Evolutionary conservation across 2,888 invertebrate genomes (phyloP).

Genomic region (Panopea generosa): DNA sequence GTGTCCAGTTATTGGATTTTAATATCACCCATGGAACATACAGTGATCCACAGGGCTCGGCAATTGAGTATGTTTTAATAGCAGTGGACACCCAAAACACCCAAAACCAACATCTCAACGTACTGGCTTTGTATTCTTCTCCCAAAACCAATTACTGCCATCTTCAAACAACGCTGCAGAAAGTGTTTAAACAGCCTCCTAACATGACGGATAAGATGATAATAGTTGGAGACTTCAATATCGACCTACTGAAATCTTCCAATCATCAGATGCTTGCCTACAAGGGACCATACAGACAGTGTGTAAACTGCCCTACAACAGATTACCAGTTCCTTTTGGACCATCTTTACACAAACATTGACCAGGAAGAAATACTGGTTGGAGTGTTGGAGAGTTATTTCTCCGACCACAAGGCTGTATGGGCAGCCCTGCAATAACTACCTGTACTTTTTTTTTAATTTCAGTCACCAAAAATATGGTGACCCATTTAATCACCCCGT

Average conservation of each 20-base stretch:
- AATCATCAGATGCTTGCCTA: neutral
- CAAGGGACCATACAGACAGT: too few relatives aligned
- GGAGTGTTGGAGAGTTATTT: neutral
- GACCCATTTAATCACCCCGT: too few relatives aligned
- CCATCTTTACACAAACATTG: neutral
- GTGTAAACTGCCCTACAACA: neutral
- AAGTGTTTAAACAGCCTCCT: neutral
- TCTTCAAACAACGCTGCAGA: neutral
- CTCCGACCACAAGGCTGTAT: neutral
- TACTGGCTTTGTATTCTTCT: slow-evolving; percentile 10
- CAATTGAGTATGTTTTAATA: neutral
- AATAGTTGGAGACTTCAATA: slow-evolving; percentile 12
- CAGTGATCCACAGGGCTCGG: too few relatives aligned
- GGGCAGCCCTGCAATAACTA: too few relatives aligned
- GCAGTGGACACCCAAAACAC: neutral
- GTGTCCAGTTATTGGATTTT: too few relatives aligned
- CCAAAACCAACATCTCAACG: too few relatives aligned
- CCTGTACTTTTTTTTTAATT: too few relatives aligned
- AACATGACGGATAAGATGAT: neutral
- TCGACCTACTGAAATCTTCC: neutral
- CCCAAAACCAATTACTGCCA: neutral
- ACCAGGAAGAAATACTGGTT: neutral
- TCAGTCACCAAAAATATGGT: too few relatives aligned
- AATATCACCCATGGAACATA: too few relatives aligned
- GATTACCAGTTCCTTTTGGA: slow-evolving; percentile 11